phyloP scores from a whole-genome alignment of 2,113 vertebrate genomes.

The Laterallus jamaicensis region DNA sequence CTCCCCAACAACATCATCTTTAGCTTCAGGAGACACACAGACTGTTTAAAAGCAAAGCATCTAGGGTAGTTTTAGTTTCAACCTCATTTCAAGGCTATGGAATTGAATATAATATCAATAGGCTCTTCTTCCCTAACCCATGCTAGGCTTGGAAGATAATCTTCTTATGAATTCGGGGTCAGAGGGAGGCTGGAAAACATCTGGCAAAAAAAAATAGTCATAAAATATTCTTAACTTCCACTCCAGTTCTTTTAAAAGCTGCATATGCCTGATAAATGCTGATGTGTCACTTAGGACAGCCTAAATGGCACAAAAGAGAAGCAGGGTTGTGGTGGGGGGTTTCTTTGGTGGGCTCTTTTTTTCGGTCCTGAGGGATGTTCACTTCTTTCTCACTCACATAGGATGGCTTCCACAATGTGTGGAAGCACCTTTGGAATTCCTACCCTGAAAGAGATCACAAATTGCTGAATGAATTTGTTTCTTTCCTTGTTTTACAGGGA shows the following conservation, averaged over 20 bases:
- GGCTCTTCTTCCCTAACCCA: neutral
- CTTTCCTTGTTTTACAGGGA: neutral
- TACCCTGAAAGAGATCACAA: neutral
- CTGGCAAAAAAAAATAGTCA: neutral
- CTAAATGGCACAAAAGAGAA: neutral
- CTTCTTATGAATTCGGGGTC: slow-evolving; percentile 27
- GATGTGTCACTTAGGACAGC: neutral
- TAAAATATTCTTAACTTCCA: neutral
- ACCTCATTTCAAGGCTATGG: neutral
- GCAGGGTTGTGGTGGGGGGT: no score
- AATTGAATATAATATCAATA: neutral
- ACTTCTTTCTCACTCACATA: neutral
- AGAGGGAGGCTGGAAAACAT: neutral
- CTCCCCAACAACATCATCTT: rapidly evolving
- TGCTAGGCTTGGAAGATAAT: slow-evolving; percentile 5
- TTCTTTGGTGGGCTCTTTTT: neutral
- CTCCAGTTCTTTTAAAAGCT: neutral
- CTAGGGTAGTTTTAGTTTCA: neutral
- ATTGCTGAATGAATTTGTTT: neutral
- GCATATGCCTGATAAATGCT: neutral
- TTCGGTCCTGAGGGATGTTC: no score
- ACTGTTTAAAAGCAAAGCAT: neutral
- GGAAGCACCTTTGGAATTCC: neutral
- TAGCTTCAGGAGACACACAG: neutral
- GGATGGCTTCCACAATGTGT: neutral